Conservation (phyloP, 2,113 vertebrate genomes). For the Rattus rattus region DNA sequence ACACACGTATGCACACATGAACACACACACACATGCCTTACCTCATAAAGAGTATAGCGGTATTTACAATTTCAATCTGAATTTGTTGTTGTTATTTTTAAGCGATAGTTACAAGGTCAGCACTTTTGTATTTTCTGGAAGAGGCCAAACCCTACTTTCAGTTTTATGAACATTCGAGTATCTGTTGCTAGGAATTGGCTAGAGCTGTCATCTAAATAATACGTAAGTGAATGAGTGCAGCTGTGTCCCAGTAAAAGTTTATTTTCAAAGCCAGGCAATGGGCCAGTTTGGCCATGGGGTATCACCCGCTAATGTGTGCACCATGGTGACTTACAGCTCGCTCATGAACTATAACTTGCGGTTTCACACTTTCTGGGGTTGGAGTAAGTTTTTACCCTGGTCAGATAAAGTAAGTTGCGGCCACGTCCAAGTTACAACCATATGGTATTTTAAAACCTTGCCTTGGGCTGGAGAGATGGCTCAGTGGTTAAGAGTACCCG, state of each 20-base stretch:
- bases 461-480: too few relatives aligned
- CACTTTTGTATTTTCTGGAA: not conserved
- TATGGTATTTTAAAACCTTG: slow-evolving; percentile 1
- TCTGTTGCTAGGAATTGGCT: not conserved
- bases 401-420: not conserved
- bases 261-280: not conserved
- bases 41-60: not conserved
- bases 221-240: not conserved
- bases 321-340: not conserved
- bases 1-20: too few relatives aligned
- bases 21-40: not conserved
- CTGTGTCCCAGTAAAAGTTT: slow-evolving; percentile 30
- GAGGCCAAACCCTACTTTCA: not conserved
- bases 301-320: not conserved
- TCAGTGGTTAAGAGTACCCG: too few relatives aligned
- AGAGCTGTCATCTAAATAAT: not conserved
- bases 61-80: not conserved
- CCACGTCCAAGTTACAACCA: not conserved
- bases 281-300: not conserved
- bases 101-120: not conserved
- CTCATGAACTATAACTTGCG: not conserved
- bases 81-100: not conserved
- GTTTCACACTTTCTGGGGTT: not conserved
- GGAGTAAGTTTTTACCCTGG: not conserved
- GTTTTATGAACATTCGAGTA: not conserved